phyloP scores from a whole-genome alignment of 1,140 invertebrate genomes.

The Macrobrachium rosenbergii region DNA sequence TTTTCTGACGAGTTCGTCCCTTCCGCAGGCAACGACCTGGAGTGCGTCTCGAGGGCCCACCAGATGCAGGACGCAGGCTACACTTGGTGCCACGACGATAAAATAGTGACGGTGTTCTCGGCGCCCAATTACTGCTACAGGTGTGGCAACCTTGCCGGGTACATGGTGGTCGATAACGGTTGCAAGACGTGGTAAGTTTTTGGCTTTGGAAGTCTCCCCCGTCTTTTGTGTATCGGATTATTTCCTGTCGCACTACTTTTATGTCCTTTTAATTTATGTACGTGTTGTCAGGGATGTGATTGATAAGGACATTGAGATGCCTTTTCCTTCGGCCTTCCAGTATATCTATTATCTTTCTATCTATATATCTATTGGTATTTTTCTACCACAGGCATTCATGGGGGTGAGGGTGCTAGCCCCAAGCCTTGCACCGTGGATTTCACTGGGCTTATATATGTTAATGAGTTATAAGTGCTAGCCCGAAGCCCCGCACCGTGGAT shows the following conservation, averaged over 20 bases:
- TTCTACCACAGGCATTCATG: no score
- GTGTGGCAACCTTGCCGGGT: constrained; percentile 67
- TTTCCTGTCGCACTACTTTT: background rate
- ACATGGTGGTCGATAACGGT: constrained; percentile 65
- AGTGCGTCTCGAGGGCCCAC: constrained; percentile 24
- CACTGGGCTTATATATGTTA: no score
- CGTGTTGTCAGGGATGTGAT: background rate
- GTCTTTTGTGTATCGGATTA: background rate
- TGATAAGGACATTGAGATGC: background rate
- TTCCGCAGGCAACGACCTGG: constrained; percentile 20
- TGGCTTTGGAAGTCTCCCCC: background rate
- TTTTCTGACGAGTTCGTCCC: background rate
- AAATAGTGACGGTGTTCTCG: constrained; percentile 72
- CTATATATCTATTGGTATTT: constrained; percentile 21
- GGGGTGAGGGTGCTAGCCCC: no score
- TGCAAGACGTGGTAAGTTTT: constrained; percentile 21
- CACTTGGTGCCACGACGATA: constrained; percentile 39
- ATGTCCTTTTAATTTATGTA: background rate
- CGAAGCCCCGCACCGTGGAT: no score
- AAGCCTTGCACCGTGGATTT: no score
- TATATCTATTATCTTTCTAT: constrained; percentile 22
- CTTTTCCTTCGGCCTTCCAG: no score
- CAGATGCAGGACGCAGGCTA: constrained; percentile 26
- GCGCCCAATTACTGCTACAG: constrained; percentile 69
- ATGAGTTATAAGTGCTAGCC: no score